These are phyloP conservation scores for Zootoca vivipara DNA, from an alignment of 2,113 vertebrate species.

Conservation along the genomic window DNA sequence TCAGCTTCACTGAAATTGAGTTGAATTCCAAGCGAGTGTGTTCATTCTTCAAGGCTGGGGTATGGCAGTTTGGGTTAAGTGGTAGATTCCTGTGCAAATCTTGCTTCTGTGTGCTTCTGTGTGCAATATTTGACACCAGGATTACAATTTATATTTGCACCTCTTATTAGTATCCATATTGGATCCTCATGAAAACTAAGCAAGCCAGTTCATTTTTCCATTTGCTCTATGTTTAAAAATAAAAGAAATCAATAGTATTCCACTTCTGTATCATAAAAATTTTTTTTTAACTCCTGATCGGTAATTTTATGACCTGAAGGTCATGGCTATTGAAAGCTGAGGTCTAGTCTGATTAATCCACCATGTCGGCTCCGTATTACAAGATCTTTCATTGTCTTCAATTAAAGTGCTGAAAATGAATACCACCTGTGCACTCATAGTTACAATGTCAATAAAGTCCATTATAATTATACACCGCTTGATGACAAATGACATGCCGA, in stretches of 20 bases:
- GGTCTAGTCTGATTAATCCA: constrained; percentile 57
- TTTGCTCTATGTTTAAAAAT: constrained; percentile 51
- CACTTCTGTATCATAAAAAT: constrained; percentile 49
- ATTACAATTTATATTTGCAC: constrained; percentile 42
- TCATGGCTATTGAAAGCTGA: constrained; percentile 51
- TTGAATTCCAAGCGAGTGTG: too few species aligned
- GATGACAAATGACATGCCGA: constrained; percentile 66
- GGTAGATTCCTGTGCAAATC: not conserved
- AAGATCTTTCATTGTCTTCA: constrained; percentile 72
- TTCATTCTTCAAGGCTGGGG: not conserved
- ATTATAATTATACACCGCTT: constrained; percentile 47
- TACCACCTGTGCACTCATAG: constrained; percentile 64
- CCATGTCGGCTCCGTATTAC: constrained; percentile 51
- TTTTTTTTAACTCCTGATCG: constrained; percentile 43
- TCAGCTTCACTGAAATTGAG: too few species aligned
- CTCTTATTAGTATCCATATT: constrained; percentile 48
- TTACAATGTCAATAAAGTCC: constrained; percentile 67
- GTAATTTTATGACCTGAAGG: constrained; percentile 66
- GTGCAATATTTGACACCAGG: constrained; percentile 18
- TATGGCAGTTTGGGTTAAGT: not conserved
- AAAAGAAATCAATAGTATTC: constrained; percentile 59
- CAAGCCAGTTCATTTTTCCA: not conserved
- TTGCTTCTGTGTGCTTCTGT: not conserved
- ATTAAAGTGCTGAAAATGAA: constrained; percentile 71
- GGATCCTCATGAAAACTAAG: not conserved